A percentile compares a stretch with the other conserved stretches of the same genome.
Evolutionary conservation across 2,888 invertebrate genomes (phyloP).

Genomic region (Cephus pulcher): DNA sequence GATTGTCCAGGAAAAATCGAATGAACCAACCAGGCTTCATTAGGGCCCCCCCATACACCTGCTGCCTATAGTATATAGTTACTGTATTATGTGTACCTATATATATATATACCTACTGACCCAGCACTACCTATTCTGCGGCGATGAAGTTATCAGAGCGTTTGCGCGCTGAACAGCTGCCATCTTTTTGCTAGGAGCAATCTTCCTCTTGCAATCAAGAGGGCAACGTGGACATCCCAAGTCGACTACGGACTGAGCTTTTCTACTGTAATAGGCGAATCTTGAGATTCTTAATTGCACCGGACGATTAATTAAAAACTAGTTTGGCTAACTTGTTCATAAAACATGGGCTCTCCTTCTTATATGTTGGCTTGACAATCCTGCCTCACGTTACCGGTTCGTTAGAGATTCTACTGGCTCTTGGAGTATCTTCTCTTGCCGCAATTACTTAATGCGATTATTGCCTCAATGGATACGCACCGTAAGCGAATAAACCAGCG

Average conservation of each 20-base stretch:
- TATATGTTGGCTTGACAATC: background rate
- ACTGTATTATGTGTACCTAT: background rate
- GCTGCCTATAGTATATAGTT: background rate
- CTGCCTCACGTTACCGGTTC: background rate
- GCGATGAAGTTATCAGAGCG: conserved; percentile 42
- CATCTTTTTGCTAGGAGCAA: conserved; percentile 33
- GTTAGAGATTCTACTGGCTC: background rate
- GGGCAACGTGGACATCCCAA: background rate
- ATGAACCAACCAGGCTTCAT: background rate
- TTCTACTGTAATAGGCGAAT: background rate
- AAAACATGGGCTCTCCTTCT: background rate
- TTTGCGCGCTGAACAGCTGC: conserved; percentile 35
- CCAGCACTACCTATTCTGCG: conserved; percentile 19
- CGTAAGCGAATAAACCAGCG: background rate
- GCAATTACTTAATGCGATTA: background rate
- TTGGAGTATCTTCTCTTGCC: background rate
- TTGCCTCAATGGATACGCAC: background rate
- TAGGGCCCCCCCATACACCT: background rate
- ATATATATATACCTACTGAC: background rate
- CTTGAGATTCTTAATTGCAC: conserved; percentile 29
- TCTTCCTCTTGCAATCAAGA: conserved; percentile 14
- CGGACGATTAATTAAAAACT: conserved; percentile 42
- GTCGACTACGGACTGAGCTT: background rate
- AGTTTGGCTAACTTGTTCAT: conserved; percentile 18
- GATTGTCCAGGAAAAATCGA: background rate